Base-by-base conservation (phyloP, 2,888 invertebrate genomes). In the Onchidella celtica region DNA sequence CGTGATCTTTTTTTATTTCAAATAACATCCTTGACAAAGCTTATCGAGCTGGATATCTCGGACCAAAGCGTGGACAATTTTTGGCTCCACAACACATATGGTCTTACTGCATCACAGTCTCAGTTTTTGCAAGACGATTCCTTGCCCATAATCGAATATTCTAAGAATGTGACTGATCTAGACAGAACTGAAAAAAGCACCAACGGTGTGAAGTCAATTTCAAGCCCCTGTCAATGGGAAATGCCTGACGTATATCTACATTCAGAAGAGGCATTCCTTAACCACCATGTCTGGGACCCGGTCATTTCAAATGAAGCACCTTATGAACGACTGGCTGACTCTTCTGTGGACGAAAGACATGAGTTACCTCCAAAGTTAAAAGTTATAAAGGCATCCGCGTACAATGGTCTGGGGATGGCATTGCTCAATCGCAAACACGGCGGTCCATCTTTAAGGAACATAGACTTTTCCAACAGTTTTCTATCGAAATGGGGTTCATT, bases 391-490 rank as follows among this genome's bases (percentile, higher is more conserved):
- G 72, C 72, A 32, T 55, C 72, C 2, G 2, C 11, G 38, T 74
- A 61, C 38, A 36, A 27, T 9, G 21, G 6, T 6, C 61, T 74
- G 34, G 74, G 74, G 27, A 74, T 61, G 61, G 38, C 38, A 11
- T n/a, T 74, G 27, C 27, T 74, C 9, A 36, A 6, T 57, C 2
- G 27, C 27, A 9, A 1, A 0, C 1, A 6, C 27, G 61, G 29
- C 21, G 61, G 61, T 29, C 29, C 61, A 11, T 38, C 61, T 29
- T 14, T n/a, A 1, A 27, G 6, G 0, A 38, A 61, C 27, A n/a
- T n/a, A n/a, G 61, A 74, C 6, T 61, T 74, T 57, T 74, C 74
- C 61, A 29, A 38, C 1, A 74, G 74, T 27, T 76, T 76, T 29
- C 6, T 76, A 55, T 40, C 65, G 2, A 40, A 0, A 6, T 76